A percentile compares a stretch with the other conserved stretches of the same genome.
phyloP scores from a whole-genome alignment of 2,797 vertebrate genomes.

The Potorous gilbertii region DNA sequence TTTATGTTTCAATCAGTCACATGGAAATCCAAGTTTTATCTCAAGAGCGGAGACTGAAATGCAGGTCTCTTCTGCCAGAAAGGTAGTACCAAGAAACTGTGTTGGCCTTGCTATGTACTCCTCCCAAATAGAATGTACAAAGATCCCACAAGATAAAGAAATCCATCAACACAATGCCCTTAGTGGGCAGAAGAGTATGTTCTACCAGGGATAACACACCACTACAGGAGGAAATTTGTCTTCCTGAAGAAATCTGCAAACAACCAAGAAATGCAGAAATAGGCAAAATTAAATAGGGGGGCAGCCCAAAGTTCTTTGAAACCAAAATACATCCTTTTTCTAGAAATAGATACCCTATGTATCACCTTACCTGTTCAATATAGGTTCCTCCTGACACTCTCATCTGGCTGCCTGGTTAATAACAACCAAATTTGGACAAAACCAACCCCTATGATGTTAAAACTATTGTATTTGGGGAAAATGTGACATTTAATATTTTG shows the following conservation, averaged over 20 bases:
- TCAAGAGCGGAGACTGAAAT: conserved; percentile 25
- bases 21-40: background rate
- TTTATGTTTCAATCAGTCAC: background rate
- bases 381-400: conserved; percentile 23
- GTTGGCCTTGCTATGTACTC: background rate
- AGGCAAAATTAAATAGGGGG: conserved; percentile 41
- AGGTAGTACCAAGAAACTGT: background rate
- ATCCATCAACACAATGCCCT: conserved; percentile 8
- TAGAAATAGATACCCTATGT: background rate
- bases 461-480: conserved; percentile 28
- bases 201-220: conserved; percentile 3
- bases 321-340: background rate
- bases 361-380: background rate
- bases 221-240: conserved; percentile 31
- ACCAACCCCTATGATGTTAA: conserved; percentile 23
- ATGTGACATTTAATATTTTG: conserved; percentile 43
- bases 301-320: background rate
- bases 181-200: conserved; percentile 6
- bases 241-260: conserved; percentile 37
- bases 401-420: conserved; percentile 3
- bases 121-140: background rate
- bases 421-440: conserved; percentile 45
- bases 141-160: conserved; percentile 22
- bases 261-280: conserved; percentile 27
- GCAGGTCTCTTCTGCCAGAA: background rate